These are phyloP conservation scores for Coregonus ussuriensis DNA, from an alignment of 2,797 vertebrate species.

Conservation along the genomic window DNA sequence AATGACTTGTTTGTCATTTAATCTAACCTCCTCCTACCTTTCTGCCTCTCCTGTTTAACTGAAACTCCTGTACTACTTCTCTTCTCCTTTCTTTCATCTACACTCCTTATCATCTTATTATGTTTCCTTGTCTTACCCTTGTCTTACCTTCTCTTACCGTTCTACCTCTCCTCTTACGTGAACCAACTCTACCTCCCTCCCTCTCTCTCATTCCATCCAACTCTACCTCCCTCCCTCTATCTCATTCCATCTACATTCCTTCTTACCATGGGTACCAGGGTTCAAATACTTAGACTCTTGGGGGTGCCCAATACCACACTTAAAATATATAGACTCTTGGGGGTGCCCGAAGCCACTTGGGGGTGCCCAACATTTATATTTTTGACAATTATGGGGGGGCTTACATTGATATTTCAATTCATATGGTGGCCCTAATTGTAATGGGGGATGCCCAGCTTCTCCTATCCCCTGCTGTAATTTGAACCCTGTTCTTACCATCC, in stretches of 20 bases:
- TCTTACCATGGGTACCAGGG: background rate
- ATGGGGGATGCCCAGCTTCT: background rate
- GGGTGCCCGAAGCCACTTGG: background rate
- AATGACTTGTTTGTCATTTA: background rate
- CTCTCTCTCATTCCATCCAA: constrained; percentile 2
- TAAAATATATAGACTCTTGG: constrained; percentile 2
- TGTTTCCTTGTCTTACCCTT: background rate
- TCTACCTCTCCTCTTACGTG: background rate
- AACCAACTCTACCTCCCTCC: constrained; percentile 11
- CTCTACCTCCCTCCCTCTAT: too few species aligned
- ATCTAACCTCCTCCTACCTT: background rate
- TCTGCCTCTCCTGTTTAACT: too few species aligned
- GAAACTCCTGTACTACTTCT: background rate
- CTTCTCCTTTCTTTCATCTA: background rate
- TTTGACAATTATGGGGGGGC: background rate
- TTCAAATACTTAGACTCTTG: background rate
- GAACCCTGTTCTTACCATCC: background rate
- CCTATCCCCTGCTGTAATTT: background rate
- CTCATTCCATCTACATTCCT: constrained; percentile 1
- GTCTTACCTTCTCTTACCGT: background rate
- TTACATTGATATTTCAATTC: background rate
- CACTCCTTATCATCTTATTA: background rate
- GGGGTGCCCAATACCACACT: constrained; percentile 1
- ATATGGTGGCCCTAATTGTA: background rate
- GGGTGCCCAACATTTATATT: background rate